Base-by-base conservation (phyloP, 2,888 invertebrate species). In the Ornithoptera alexandrae region DNA sequence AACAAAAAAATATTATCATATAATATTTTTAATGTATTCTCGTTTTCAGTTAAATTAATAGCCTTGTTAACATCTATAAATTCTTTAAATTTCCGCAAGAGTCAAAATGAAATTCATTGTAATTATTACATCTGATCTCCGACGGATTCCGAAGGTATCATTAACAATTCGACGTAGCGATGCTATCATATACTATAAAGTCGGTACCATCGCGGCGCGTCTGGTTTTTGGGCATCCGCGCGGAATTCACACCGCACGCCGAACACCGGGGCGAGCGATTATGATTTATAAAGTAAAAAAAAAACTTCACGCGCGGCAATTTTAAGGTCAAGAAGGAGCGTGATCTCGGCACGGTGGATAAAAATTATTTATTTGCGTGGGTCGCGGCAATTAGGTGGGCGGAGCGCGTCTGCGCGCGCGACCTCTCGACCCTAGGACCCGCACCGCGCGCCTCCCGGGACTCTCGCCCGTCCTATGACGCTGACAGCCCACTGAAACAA, bases 351-450 rank as follows among this genome's bases (percentile, higher is more conserved):
- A 79, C 75, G 81, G 81, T 80, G 89, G 84, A 89, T 90, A 92
- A 92, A 92, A 92, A 90, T 86, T 90, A 92, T 91, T 90, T 91
- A 90, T 92, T 91, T 92, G 91, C 90, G 90, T 91, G 91, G 89
- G 88, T 88, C 87, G 87, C 86, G 84, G 89, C 90, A 93, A 93
- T 93, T 92, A 93, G 90, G 89, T 85, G 85, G 92, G 93, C 90
- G 92, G 90, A 78, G 83, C 85, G 81, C 81, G 89, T 85, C 88
- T 86, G 89, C 84, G 88, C 82, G 83, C 86, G 81, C 87, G 90
- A 92, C 92, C 92, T 87, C 81, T 84, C 84, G 87, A 88, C 90
- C 88, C 82, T 75, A 78, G 50, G 78, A 79, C 79, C 76, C 66
- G 78, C 81, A 77, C 80, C 78, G 73, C 70, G 15, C 30, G 36